These are phyloP conservation scores for Catocala nupta DNA, from an alignment of 2,888 invertebrate species.

Conservation along the genomic window DNA sequence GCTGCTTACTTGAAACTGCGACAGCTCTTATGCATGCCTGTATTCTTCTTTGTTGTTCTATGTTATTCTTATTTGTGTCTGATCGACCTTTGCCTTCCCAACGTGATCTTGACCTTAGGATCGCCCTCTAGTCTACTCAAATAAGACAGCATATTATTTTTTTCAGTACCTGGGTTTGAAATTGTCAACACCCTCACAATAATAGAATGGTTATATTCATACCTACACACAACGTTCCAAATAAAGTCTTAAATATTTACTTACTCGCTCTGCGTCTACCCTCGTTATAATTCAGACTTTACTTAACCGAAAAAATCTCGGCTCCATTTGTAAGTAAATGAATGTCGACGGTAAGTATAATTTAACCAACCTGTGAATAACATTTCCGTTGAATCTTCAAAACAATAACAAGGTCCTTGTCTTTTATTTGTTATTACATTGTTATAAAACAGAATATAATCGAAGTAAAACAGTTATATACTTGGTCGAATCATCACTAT, in stretches of 20 bases:
- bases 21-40: no score
- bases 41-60: no score
- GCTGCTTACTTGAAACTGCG: no score
- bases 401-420: not conserved
- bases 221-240: not conserved
- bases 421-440: no score
- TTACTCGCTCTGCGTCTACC: not conserved
- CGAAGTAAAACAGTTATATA: no score
- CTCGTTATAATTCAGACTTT: not conserved
- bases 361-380: not conserved
- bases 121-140: not conserved
- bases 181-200: not conserved
- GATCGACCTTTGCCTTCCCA: no score
- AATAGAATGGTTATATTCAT: not conserved
- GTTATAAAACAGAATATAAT: no score
- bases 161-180: not conserved
- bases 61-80: no score
- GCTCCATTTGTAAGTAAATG: not conserved
- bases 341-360: not conserved
- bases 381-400: not conserved
- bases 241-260: not conserved
- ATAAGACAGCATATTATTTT: not conserved
- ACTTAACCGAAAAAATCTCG: not conserved
- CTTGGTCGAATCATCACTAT: no score
- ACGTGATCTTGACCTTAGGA: no score